These are phyloP conservation scores for Asteroscopus sphinx DNA, from an alignment of 2,888 invertebrate genomes.

Conservation along the genomic window DNA sequence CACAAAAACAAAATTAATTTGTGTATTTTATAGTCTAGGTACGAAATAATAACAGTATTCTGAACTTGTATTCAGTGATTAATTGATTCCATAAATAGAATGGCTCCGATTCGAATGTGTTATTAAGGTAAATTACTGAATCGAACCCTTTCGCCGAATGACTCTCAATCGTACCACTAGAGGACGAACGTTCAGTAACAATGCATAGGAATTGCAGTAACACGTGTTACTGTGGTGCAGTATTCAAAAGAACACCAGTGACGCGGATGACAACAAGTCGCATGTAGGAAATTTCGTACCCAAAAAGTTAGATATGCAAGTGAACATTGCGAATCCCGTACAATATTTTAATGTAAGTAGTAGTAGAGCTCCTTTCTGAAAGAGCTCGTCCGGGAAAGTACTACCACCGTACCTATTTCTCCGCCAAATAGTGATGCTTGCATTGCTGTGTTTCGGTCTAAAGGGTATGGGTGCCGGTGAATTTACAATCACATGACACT, in stretches of 20 bases:
- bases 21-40: too few relatives aligned
- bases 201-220: slow-evolving; percentile 20
- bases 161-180: slow-evolving; percentile 20
- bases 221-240: slow-evolving; percentile 9
- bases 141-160: slow-evolving; percentile 19
- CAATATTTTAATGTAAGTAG: too few relatives aligned
- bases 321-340: too few relatives aligned
- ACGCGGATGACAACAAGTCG: background rate
- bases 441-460: too few relatives aligned
- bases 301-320: too few relatives aligned
- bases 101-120: slow-evolving; percentile 2
- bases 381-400: too few relatives aligned
- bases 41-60: background rate
- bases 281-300: background rate
- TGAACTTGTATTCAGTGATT: background rate
- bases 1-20: too few relatives aligned
- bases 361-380: too few relatives aligned
- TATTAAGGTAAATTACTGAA: slow-evolving; percentile 23
- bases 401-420: too few relatives aligned
- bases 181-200: slow-evolving; percentile 11
- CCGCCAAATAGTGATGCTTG: too few relatives aligned
- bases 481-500: too few relatives aligned
- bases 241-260: slow-evolving; percentile 17
- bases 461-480: too few relatives aligned
- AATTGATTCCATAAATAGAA: slow-evolving; percentile 8